Evolutionary conservation across 2,797 vertebrate genomes (phyloP).

Genomic region (Hydrolagus colliei): DNA sequence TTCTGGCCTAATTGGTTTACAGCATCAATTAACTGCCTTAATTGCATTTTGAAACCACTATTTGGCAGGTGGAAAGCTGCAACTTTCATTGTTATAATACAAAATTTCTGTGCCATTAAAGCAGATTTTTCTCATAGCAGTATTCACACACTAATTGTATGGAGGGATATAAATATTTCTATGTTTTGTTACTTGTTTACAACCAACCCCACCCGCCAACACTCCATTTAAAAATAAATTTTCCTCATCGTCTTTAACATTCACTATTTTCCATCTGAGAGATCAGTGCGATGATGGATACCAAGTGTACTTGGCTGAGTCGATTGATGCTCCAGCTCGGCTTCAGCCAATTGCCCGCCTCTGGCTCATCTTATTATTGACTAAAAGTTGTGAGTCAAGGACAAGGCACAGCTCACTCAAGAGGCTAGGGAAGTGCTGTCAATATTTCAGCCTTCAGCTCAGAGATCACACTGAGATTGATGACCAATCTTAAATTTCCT

Average conservation of each 20-base stretch:
- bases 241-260: not conserved
- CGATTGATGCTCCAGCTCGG: not conserved
- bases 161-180: no score
- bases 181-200: no score
- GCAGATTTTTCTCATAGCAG: no score
- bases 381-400: conserved; percentile 1
- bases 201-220: no score
- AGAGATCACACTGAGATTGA: conserved; percentile 17
- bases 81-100: no score
- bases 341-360: not conserved
- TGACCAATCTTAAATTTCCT: not conserved
- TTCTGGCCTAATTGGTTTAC: no score
- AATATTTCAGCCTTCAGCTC: conserved; percentile 21
- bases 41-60: no score
- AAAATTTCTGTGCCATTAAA: no score
- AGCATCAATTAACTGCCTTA: no score
- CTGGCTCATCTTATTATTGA: conserved; percentile 5
- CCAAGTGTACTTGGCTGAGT: no score
- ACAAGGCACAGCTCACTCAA: not conserved
- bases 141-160: no score
- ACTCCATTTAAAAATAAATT: not conserved
- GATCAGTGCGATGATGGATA: not conserved
- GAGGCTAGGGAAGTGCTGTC: not conserved
- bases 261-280: not conserved
- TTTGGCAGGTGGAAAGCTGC: no score